Conservation (phyloP, 2,113 vertebrate species). For the Psittacara wagleri region DNA sequence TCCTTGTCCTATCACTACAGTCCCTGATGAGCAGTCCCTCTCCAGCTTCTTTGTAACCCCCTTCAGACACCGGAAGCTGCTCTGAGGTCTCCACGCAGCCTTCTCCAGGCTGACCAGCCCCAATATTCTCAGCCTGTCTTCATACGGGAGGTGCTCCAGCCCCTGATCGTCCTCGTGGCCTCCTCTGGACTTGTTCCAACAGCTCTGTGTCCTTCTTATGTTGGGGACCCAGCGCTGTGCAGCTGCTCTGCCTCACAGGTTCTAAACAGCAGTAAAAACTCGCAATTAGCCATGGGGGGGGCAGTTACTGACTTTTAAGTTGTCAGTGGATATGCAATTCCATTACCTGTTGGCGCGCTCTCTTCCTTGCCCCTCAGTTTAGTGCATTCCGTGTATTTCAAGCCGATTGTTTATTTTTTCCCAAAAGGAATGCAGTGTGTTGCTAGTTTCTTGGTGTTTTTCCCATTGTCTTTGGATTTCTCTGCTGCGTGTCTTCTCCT, state of each 20-base stretch:
- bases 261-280: no score
- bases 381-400: not conserved
- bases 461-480: not conserved
- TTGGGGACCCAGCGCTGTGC: not conserved
- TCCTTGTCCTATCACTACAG: not conserved
- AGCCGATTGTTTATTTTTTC: no score
- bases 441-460: not conserved
- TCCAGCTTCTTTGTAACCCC: not conserved
- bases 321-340: rapidly evolving
- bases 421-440: not conserved
- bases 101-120: not conserved
- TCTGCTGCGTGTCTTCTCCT: not conserved
- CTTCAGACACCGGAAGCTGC: not conserved
- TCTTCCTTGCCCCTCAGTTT: not conserved
- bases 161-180: not conserved
- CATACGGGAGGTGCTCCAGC: not conserved
- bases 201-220: not conserved
- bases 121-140: not conserved
- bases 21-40: not conserved
- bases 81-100: not conserved
- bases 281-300: not conserved
- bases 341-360: rapidly evolving
- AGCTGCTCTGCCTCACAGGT: not conserved
- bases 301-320: not conserved
- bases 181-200: not conserved